A percentile compares a stretch with the other conserved stretches of the same genome.
Evolutionary conservation across 2,113 vertebrate genomes (phyloP).

Genomic region (Phodopus roborovskii): DNA sequence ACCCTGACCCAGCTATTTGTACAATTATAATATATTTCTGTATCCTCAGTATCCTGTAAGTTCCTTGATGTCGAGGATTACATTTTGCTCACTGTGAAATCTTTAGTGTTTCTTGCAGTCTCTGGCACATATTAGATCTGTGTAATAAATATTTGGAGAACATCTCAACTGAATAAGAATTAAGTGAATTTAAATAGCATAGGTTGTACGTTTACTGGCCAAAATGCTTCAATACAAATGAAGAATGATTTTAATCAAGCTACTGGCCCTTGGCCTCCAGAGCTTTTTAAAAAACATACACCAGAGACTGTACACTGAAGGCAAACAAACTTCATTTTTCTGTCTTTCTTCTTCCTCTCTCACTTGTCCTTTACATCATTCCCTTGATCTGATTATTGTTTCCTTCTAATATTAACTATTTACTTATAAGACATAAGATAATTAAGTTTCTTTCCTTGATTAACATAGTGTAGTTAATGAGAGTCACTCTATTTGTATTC

Average conservation of each 20-base stretch:
- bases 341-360: not conserved
- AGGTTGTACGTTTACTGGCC: not conserved
- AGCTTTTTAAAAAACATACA: not conserved
- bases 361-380: not conserved
- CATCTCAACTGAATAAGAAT: not conserved
- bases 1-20: not conserved
- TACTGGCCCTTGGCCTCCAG: not conserved
- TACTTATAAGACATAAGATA: not conserved
- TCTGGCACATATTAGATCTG: not conserved
- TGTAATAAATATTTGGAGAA: conserved; percentile 12
- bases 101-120: not conserved
- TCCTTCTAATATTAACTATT: conserved; percentile 14
- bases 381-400: not conserved
- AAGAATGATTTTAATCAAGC: not conserved
- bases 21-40: conserved; percentile 12
- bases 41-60: not conserved
- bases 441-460: conserved; percentile 14
- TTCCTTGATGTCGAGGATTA: conserved; percentile 3
- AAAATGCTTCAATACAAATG: not conserved
- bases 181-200: conserved; percentile 5
- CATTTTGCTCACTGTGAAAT: not conserved
- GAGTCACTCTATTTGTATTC: conserved; percentile 60
- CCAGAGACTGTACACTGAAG: not conserved
- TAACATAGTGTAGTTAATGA: conserved; percentile 51
- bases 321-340: not conserved